phyloP scores from a whole-genome alignment of 2,113 vertebrate species.

The Petaurus breviceps region DNA sequence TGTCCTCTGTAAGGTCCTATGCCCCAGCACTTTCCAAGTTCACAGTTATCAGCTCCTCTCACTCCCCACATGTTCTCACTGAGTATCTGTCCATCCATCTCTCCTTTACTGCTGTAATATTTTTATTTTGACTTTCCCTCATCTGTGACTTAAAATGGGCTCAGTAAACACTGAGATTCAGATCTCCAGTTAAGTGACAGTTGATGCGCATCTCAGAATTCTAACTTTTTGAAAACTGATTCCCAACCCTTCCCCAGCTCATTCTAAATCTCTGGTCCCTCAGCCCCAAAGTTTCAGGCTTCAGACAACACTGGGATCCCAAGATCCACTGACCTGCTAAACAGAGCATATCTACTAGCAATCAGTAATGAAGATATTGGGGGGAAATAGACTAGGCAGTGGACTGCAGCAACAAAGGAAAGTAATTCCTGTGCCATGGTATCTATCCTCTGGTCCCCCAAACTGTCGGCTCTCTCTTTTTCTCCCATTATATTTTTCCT shows the following conservation, averaged over 20 bases:
- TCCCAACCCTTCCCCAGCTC: background rate
- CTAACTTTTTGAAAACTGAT: background rate
- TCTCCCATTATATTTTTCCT: background rate
- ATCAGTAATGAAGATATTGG: background rate
- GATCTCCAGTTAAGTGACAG: background rate
- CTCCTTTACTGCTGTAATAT: background rate
- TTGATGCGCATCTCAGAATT: background rate
- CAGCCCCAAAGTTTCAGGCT: background rate
- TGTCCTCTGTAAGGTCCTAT: background rate
- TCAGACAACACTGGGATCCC: background rate
- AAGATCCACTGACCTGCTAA: background rate
- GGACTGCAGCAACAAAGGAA: background rate
- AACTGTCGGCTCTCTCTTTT: background rate
- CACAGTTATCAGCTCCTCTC: background rate
- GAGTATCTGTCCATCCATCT: background rate
- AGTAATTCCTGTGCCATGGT: background rate
- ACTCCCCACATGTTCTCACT: background rate
- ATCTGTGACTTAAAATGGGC: background rate
- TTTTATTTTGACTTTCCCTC: background rate
- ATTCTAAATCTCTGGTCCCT: background rate
- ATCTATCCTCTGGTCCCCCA: background rate
- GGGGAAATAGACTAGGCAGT: background rate
- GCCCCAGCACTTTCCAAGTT: background rate
- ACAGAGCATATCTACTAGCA: background rate
- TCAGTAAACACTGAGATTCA: background rate